phyloP scores from a whole-genome alignment of 2,888 invertebrate genomes.

The Gari tellinella region DNA sequence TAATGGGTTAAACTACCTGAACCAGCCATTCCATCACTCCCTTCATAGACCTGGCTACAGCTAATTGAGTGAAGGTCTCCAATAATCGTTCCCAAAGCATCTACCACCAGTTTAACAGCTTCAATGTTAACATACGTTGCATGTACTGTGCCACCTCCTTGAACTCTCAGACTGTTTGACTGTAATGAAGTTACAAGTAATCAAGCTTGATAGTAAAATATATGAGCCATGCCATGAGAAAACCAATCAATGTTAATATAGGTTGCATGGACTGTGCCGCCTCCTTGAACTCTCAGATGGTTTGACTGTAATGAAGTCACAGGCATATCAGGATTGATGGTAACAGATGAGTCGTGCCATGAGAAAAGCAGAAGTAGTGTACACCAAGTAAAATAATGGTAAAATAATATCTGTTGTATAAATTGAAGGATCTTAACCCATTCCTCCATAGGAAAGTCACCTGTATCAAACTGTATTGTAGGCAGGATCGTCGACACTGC shows the following conservation, averaged over 20 bases:
- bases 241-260: conserved; percentile 66
- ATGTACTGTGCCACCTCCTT: conserved; percentile 72
- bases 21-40: conserved; percentile 38
- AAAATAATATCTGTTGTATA: too few species aligned
- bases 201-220: too few species aligned
- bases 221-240: too few species aligned
- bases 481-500: too few species aligned
- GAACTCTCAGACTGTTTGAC: conserved; percentile 63
- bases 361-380: too few species aligned
- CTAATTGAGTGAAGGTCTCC: conserved; percentile 66
- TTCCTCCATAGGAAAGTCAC: too few species aligned
- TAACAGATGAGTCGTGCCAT: too few species aligned
- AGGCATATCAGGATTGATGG: too few species aligned
- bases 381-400: too few species aligned
- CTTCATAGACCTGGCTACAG: conserved; percentile 61
- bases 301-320: conserved; percentile 68
- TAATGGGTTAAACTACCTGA: neutral
- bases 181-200: too few species aligned
- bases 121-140: conserved; percentile 66
- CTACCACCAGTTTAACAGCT: conserved; percentile 62
- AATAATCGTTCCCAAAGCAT: conserved; percentile 72
- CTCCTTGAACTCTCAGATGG: conserved; percentile 66
- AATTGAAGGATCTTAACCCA: too few species aligned
- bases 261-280: conserved; percentile 68
- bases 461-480: too few species aligned